Conservation (phyloP, 1,140 invertebrate genomes). For the Mya arenaria region DNA sequence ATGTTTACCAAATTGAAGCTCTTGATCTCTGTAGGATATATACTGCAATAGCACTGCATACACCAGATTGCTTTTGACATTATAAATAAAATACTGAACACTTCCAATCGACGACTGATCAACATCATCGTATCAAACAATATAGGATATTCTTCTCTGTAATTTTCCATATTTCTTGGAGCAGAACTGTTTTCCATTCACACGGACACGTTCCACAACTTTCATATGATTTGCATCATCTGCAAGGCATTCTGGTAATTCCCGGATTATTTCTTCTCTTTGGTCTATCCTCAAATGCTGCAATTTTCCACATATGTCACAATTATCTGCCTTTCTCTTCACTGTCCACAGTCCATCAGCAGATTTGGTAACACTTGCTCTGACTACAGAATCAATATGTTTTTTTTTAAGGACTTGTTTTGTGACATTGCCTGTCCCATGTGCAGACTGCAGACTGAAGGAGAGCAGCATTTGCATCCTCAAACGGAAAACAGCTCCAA, state of each 20-base stretch:
- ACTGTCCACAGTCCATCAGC: constrained; percentile 18
- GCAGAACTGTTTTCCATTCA: constrained; percentile 25
- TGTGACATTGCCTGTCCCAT: constrained; percentile 58
- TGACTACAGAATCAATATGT: constrained; percentile 33
- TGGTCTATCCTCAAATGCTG: constrained; percentile 10
- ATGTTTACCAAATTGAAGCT: not conserved
- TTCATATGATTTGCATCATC: constrained; percentile 14
- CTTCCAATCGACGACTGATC: constrained; percentile 20
- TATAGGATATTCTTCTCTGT: constrained; percentile 10
- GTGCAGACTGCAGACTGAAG: constrained; percentile 54
- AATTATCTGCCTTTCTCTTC: constrained; percentile 29
- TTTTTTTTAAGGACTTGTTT: constrained; percentile 45
- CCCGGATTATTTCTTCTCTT: constrained; percentile 22
- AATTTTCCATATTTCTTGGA: constrained; percentile 19
- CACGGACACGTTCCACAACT: constrained; percentile 21
- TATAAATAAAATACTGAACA: constrained; percentile 42
- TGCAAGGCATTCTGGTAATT: constrained; percentile 3
- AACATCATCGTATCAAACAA: constrained; percentile 10
- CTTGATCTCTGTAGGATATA: not conserved
- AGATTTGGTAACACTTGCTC: too few species aligned
- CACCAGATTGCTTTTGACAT: constrained; percentile 3
- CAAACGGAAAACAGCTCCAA: constrained; percentile 61
- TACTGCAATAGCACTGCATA: constrained; percentile 17
- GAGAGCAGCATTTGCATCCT: constrained; percentile 53
- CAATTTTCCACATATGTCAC: constrained; percentile 44